phyloP scores from a whole-genome alignment of 2,797 vertebrate genomes.

The Harpagifer antarcticus region DNA sequence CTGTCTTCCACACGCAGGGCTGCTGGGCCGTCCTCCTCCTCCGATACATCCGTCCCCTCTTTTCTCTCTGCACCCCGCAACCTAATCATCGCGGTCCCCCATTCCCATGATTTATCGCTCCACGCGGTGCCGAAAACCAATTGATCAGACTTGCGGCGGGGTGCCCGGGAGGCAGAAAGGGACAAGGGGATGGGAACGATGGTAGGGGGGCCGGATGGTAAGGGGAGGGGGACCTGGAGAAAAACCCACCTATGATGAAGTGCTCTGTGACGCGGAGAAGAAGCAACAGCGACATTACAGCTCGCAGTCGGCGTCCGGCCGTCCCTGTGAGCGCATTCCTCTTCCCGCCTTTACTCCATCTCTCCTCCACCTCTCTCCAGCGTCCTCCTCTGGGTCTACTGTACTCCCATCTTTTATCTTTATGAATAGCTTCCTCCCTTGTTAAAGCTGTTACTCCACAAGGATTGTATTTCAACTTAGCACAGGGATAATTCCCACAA shows the following conservation, averaged over 20 bases:
- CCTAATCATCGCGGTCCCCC: slow-evolving; percentile 91
- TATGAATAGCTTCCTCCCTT: slow-evolving; percentile 35
- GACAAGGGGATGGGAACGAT: slow-evolving; percentile 80
- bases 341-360: slow-evolving; percentile 56
- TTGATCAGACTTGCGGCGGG: slow-evolving; percentile 92
- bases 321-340: slow-evolving; percentile 66
- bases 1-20: slow-evolving; percentile 85
- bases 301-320: slow-evolving; percentile 71
- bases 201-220: slow-evolving; percentile 66
- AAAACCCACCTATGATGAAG: slow-evolving; percentile 93
- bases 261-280: slow-evolving; percentile 83
- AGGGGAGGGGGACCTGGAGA: slow-evolving; percentile 75
- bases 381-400: slow-evolving; percentile 42
- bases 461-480: slow-evolving; percentile 40
- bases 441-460: slow-evolving; percentile 29
- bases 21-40: slow-evolving; percentile 55
- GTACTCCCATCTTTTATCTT: slow-evolving; percentile 46
- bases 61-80: slow-evolving; percentile 73
- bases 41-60: slow-evolving; percentile 64
- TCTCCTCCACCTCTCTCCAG: slow-evolving; percentile 53
- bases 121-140: slow-evolving; percentile 88
- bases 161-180: slow-evolving; percentile 78
- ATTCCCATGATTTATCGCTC: slow-evolving; percentile 98
- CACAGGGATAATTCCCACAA: slow-evolving; percentile 50
- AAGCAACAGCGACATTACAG: slow-evolving; percentile 74